Conservation (phyloP, 1,140 invertebrate genomes). For the Drosophila ficusphila region DNA sequence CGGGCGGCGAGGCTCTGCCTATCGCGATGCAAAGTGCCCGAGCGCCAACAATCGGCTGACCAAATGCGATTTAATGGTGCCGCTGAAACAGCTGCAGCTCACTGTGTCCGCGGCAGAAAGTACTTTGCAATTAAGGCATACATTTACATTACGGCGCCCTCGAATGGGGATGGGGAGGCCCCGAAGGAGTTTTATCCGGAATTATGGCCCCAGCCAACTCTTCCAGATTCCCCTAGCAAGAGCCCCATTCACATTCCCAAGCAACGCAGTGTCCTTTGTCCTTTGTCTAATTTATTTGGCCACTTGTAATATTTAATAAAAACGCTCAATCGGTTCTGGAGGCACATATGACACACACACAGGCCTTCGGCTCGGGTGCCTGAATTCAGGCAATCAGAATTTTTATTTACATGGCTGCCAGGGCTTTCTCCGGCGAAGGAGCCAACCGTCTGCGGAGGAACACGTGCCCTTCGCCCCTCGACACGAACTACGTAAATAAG, state of each 20-base stretch:
- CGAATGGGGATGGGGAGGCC: neutral
- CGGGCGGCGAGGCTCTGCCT: neutral
- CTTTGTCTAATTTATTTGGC: conserved; percentile 63
- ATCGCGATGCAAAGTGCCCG: conserved; percentile 36
- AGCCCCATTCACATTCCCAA: conserved; percentile 12
- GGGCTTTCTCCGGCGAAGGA: conserved; percentile 1
- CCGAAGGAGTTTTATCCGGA: neutral
- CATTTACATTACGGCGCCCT: conserved; percentile 62
- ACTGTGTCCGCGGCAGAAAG: conserved; percentile 33
- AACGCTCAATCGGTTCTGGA: conserved; percentile 48
- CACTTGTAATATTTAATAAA: conserved; percentile 74
- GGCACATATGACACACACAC: conserved; percentile 9
- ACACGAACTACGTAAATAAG: conserved; percentile 80
- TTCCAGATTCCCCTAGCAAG: too few species aligned
- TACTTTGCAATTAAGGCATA: conserved; percentile 68
- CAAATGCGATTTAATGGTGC: conserved; percentile 68
- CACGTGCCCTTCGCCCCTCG: conserved; percentile 57
- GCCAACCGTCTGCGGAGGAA: conserved; percentile 7
- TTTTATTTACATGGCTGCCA: conserved; percentile 65
- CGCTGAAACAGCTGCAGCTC: conserved; percentile 51
- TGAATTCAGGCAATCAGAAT: conserved; percentile 76
- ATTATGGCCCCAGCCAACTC: neutral
- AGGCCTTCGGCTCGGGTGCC: conserved; percentile 5
- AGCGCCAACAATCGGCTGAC: conserved; percentile 36
- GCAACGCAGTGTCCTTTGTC: conserved; percentile 28